A percentile compares a stretch with the other conserved stretches of the same genome.
These are phyloP conservation scores for Arctocebus calabarensis DNA, from an alignment of 2,797 vertebrate genomes.

Conservation along the genomic window DNA sequence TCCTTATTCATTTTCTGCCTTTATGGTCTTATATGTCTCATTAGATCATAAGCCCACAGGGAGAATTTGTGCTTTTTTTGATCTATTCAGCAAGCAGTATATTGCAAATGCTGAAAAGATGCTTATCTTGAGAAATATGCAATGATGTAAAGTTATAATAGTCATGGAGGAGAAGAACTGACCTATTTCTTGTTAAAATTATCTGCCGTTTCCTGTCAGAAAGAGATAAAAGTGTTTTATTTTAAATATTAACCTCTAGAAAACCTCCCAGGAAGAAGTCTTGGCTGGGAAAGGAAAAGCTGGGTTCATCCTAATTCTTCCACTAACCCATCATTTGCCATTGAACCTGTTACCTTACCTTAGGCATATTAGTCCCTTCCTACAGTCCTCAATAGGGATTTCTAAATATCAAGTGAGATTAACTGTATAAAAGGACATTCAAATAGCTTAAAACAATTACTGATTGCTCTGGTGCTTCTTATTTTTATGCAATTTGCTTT, in stretches of 20 bases:
- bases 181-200: conserved; percentile 73
- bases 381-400: neutral
- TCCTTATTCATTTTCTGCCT: conserved; percentile 63
- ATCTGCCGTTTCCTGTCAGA: conserved; percentile 57
- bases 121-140: conserved; percentile 76
- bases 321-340: neutral
- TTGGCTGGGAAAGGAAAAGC: conserved; percentile 36
- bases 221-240: conserved; percentile 66
- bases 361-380: neutral
- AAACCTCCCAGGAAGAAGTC: conserved; percentile 5
- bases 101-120: conserved; percentile 69
- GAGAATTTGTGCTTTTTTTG: conserved; percentile 70
- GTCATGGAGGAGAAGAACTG: conserved; percentile 62
- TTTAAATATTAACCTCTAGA: conserved; percentile 69
- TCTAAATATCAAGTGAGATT: neutral
- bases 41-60: conserved; percentile 69
- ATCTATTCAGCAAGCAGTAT: conserved; percentile 55
- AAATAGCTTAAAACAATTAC: neutral
- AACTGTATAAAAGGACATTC: neutral
- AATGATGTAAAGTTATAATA: conserved; percentile 67
- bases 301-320: neutral
- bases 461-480: neutral
- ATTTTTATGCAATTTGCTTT: neutral
- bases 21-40: conserved; percentile 62
- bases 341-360: neutral